phyloP scores from a whole-genome alignment of 2,888 invertebrate genomes.

The Dilophus febrilis region DNA sequence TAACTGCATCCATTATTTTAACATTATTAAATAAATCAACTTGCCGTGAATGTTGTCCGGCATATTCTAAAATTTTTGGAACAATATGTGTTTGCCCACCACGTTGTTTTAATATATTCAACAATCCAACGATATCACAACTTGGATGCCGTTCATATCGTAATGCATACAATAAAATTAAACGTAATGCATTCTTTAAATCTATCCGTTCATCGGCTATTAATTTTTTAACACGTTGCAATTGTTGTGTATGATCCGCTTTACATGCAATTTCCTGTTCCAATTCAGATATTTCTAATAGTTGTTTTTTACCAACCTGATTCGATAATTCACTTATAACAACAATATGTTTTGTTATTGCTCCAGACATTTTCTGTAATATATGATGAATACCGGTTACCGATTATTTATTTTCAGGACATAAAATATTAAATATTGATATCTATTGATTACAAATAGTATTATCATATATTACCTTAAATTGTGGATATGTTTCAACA shows the following conservation, averaged over 20 bases:
- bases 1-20: slow-evolving; percentile 81
- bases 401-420: too few species aligned
- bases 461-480: slow-evolving; percentile 41
- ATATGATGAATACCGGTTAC: neutral
- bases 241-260: slow-evolving; percentile 59
- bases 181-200: slow-evolving; percentile 64
- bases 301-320: slow-evolving; percentile 53
- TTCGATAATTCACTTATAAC: slow-evolving; percentile 89
- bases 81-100: slow-evolving; percentile 48
- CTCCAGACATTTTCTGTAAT: slow-evolving; percentile 68
- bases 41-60: slow-evolving; percentile 63
- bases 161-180: slow-evolving; percentile 85
- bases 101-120: slow-evolving; percentile 53
- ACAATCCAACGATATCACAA: slow-evolving; percentile 61
- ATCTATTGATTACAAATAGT: too few species aligned
- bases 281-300: slow-evolving; percentile 82
- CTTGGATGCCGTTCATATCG: slow-evolving; percentile 82
- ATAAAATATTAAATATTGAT: too few species aligned
- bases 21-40: slow-evolving; percentile 74
- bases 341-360: slow-evolving; percentile 93
- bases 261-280: slow-evolving; percentile 90
- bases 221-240: slow-evolving; percentile 63
- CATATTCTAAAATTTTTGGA: slow-evolving; percentile 62
- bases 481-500: slow-evolving; percentile 94
- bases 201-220: slow-evolving; percentile 54